A percentile compares a stretch with the other conserved stretches of the same genome.
Evolutionary conservation across 1,140 invertebrate species (phyloP).

Genomic region (Stenopsyche tienmushanensis): DNA sequence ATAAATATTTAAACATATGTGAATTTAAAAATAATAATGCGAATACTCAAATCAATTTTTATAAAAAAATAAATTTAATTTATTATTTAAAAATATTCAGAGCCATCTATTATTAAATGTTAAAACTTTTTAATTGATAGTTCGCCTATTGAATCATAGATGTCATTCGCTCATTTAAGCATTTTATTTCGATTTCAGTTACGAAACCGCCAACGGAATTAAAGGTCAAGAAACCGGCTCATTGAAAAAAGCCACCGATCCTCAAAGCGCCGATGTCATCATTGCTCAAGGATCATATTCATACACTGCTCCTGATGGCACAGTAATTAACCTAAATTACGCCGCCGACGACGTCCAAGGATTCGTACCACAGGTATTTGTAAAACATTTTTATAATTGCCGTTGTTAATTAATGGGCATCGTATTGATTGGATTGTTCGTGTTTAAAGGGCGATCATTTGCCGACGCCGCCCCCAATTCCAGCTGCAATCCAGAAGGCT

Average conservation of each 20-base stretch:
- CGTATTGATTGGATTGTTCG: not conserved
- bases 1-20: too few relatives aligned
- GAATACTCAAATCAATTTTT: too few relatives aligned
- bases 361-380: constrained; percentile 63
- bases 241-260: constrained; percentile 62
- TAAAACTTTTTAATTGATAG: too few relatives aligned
- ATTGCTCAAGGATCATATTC: constrained; percentile 72
- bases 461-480: constrained; percentile 73
- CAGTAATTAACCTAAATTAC: constrained; percentile 73
- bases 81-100: too few relatives aligned
- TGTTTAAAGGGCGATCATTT: constrained; percentile 62
- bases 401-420: not conserved
- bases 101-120: too few relatives aligned
- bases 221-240: constrained; percentile 66
- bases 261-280: constrained; percentile 62
- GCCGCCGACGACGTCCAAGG: constrained; percentile 76
- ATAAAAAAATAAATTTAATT: too few relatives aligned
- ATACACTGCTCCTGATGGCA: constrained; percentile 81
- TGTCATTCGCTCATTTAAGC: too few relatives aligned
- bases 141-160: too few relatives aligned
- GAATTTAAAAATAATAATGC: too few relatives aligned
- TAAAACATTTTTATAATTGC: constrained; percentile 39
- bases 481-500: constrained; percentile 73
- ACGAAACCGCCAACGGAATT: constrained; percentile 74
- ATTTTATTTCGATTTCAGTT: too few relatives aligned